Base-by-base conservation (phyloP, 2,113 vertebrate species). In the Tapirus terrestris region DNA sequence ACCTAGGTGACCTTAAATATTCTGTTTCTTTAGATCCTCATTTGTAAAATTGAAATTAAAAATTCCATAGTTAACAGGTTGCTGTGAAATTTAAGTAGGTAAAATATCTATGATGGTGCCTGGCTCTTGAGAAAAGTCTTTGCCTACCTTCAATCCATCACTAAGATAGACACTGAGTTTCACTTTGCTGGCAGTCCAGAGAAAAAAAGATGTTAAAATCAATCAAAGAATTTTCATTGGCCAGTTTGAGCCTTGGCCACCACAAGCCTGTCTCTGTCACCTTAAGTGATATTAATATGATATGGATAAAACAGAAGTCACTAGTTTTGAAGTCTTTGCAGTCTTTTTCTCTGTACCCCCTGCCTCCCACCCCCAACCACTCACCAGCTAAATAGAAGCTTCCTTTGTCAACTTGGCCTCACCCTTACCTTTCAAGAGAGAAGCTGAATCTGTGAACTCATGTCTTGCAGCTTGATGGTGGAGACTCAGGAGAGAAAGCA, bases 41-140 rank as follows among this genome's bases (percentile, higher is more conserved):
- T 33, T 87, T 91, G 33, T 51, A 79, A 96, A 89, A 72, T 10
- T 53, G 25, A 83, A 86, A 75, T 84, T 23, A 56, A 95, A 75
- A 93, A 60, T 81, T 75, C 12, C 12, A 48, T 48, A 29, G 60
- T 81, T 25, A 29, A 36, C 45, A 65, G 39, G 29, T 84, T 72
- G 12, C 63, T 25, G 1, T 63, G n/a, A n/a, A n/a, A n/a, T n/a
- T n/a, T n/a, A n/a, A n/a, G n/a, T n/a, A n/a, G n/a, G n/a, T n/a
- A n/a, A 23, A 89, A 65, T 60, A 84, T 56, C n/a, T 45, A 72
- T 51, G 6, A 45, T 13, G 65, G 17, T 82, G 27, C 8, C 36
- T 96, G 14, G 0, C 18, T 79, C 33, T 79, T 79, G 53, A 85
- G 51, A 81, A 94, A 85, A 43, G 4, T 53, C 13, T 91, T 56